Base-by-base conservation (phyloP, 2,797 vertebrate genomes). In the Moxostoma hubbsi region DNA sequence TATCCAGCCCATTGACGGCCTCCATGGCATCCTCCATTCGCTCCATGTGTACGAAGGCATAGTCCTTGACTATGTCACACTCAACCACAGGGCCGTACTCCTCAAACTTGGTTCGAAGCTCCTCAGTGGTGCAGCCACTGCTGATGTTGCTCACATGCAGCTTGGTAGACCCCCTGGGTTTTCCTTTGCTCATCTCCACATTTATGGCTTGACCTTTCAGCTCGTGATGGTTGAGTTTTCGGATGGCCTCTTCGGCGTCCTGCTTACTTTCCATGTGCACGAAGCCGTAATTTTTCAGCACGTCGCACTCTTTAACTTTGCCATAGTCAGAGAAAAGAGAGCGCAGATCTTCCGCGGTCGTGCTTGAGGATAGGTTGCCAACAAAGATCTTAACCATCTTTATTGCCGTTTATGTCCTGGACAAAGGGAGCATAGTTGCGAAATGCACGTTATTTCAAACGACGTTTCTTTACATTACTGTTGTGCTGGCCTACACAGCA, bases 21-120 rank as follows among this genome's bases (percentile, higher is more conserved):
- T 96, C 95, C 87, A 97, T 93, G 4, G 97, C 97, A 47, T 98
- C 96, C 53, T 97, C 96, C n/a, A 95, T 94, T 58, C 92, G 86
- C 88, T 97, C 96, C 96, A 98, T 97, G 91, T 98, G 97, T 54
- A 98, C 93, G 73, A 98, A 98, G 85, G 97, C 97, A 71, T 96
- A 98, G 89, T 98, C 96, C 88, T 97, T 98, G 59, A 98, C 96
- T 85, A 98, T 96, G 91, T 98, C 97, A 45, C 97, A 98, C 87
- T 98, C 97, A 9, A 96, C 94, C 75, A 98, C 97, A 0, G 94
- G 75, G 46, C 97, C 97, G 12, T 96, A 98, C 81, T 96, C 95
- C 83, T 96, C 94, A 75, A 98, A 98, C 87, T 95, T 96, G 81
- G 92, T 90, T 0, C 94, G 90, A 61, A 98, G 93, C 82, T 96